These are phyloP conservation scores for Rhinoraja longicauda DNA, from an alignment of 2,797 vertebrate species.

Conservation along the genomic window DNA sequence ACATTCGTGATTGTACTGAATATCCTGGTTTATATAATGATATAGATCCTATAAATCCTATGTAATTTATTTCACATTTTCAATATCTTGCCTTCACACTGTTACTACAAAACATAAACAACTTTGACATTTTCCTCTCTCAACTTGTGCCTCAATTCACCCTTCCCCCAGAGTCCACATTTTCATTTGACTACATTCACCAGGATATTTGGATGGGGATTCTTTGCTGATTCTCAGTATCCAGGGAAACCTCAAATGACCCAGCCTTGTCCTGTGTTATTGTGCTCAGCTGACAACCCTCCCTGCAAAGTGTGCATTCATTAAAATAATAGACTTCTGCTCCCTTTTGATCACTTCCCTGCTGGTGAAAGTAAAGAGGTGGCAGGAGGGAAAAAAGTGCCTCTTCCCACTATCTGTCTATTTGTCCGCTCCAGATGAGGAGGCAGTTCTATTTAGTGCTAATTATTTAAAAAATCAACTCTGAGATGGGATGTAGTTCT, in stretches of 20 bases:
- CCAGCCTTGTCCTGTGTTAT: conserved; percentile 60
- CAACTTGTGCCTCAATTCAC: conserved; percentile 52
- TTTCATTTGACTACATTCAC: conserved; percentile 55
- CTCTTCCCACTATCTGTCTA: conserved; percentile 56
- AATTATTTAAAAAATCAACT: background rate
- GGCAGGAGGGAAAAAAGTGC: conserved; percentile 58
- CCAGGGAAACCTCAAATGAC: conserved; percentile 70
- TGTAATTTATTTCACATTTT: background rate
- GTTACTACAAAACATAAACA: background rate
- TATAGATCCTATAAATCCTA: background rate
- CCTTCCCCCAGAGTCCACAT: conserved; percentile 51
- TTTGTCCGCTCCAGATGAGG: conserved; percentile 56
- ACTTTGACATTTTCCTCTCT: background rate
- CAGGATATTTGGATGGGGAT: conserved; percentile 56
- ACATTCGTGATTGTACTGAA: background rate
- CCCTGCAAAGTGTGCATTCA: conserved; percentile 75
- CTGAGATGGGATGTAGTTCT: background rate
- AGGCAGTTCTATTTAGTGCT: conserved; percentile 56
- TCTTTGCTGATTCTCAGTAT: conserved; percentile 73
- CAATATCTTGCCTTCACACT: background rate
- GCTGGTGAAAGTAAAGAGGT: conserved; percentile 58
- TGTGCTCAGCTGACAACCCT: conserved; percentile 71
- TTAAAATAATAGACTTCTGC: conserved; percentile 76
- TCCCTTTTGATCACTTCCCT: conserved; percentile 63
- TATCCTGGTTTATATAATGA: background rate